These are phyloP conservation scores for Chauna torquata DNA, from an alignment of 2,113 vertebrate species.

Conservation along the genomic window DNA sequence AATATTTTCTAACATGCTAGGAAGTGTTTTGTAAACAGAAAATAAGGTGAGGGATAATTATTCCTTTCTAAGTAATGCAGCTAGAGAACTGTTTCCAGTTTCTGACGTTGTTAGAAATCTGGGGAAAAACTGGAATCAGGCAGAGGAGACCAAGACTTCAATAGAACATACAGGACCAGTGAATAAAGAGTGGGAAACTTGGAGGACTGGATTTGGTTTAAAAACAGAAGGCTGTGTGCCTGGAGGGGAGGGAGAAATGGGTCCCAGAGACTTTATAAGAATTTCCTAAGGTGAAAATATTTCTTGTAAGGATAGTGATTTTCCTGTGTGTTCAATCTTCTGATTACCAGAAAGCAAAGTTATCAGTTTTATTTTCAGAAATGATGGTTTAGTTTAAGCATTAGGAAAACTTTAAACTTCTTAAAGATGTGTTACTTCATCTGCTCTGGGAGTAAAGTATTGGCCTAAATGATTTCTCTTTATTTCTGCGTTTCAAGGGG, in stretches of 20 bases:
- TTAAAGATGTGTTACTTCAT: not conserved
- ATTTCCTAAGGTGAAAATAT: not conserved
- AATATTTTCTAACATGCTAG: not conserved
- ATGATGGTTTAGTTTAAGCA: fast-evolving
- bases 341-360: not conserved
- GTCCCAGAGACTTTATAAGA: not conserved
- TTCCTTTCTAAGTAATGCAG: not conserved
- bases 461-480: not conserved
- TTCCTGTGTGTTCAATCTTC: not conserved
- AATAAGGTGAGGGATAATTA: not conserved
- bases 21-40: not conserved
- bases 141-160: not conserved
- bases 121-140: not conserved
- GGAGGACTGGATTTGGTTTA: not conserved
- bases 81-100: not conserved
- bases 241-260: not conserved
- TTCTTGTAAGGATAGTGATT: not conserved
- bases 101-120: not conserved
- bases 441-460: not conserved
- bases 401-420: not conserved
- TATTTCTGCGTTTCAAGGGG: not conserved
- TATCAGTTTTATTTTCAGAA: not conserved
- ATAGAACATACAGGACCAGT: not conserved
- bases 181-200: not conserved
- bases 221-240: not conserved